These are phyloP conservation scores for Heliangelus exortis DNA, from an alignment of 2,797 vertebrate species.

Conservation along the genomic window DNA sequence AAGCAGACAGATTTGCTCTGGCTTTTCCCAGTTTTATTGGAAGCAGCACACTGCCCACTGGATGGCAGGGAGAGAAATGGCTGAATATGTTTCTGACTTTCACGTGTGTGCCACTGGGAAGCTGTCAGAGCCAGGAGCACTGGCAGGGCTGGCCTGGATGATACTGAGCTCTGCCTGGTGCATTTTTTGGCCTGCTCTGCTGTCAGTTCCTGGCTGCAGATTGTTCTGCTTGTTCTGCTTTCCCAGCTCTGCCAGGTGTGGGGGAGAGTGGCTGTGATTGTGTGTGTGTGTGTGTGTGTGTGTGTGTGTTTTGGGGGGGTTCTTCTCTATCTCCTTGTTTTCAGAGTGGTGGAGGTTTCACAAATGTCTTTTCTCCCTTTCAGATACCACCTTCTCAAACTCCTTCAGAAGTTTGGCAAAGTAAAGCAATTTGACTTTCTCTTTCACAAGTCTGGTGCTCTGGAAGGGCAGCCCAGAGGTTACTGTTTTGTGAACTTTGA, in stretches of 20 bases:
- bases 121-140: background rate
- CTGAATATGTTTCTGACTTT: slow-evolving; percentile 20
- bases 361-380: slow-evolving; percentile 16
- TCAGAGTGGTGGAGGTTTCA: background rate
- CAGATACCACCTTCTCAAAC: slow-evolving; percentile 95
- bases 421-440: slow-evolving; percentile 99
- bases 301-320: accelerated
- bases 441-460: slow-evolving; percentile 96
- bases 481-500: slow-evolving; percentile 99
- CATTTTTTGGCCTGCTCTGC: background rate
- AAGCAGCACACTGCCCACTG: slow-evolving; percentile 17
- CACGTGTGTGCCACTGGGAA: background rate
- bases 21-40: slow-evolving; percentile 29
- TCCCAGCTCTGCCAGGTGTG: background rate
- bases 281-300: background rate
- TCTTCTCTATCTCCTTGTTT: background rate
- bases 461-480: slow-evolving; percentile 97
- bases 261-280: background rate
- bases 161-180: background rate
- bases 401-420: slow-evolving; percentile 95
- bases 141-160: background rate
- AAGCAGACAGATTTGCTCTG: slow-evolving; percentile 26
- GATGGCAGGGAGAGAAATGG: slow-evolving; percentile 14
- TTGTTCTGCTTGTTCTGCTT: background rate
- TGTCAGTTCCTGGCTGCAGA: background rate